Evolutionary conservation across 2,888 invertebrate species (phyloP), one percentile per base, ranked within the genome.

Genomic region (Adela reaumurella): DNA sequence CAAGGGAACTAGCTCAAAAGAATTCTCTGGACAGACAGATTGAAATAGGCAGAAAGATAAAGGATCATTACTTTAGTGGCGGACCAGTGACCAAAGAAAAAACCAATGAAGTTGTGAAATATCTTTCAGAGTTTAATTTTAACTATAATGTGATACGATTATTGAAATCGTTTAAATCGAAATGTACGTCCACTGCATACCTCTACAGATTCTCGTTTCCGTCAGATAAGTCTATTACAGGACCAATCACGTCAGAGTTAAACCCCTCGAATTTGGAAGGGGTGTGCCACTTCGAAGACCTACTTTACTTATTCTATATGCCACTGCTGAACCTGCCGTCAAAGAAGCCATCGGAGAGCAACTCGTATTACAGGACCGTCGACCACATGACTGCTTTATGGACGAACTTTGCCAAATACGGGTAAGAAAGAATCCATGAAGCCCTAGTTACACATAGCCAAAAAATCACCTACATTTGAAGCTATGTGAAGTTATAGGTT

Each of bases 341-440:
- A 3, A 50, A 55, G 19, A 55, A 52, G 19, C 44, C n/a, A n/a
- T n/a, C n/a, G n/a, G n/a, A 50, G 10, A 44, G 46, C 5, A 49
- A 52, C 17, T n/a, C n/a, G n/a, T 46, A 46, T 5, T 56, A 54
- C 52, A 46, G 49, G 19, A 51, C 56, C 49, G 49, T 57, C 11
- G 41, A 52, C 8, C 51, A 51, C 14, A 48, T 43, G 8, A 53
- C 55, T 16, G 43, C 45, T 5, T 18, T 58, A 6, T 58, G 53
- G 45, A 54, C 57, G 2, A 57, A 58, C 46, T 58, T 58, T 46
- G 54, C 57, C 8, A 58, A 57, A 52, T 54, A 42, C 42, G 58
- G 58, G 56, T 56, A 49, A 55, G 55, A n/a, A n/a, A n/a, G n/a
- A n/a, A n/a, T n/a, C n/a, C n/a, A n/a, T n/a, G n/a, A n/a, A n/a